Base-by-base conservation (phyloP, 2,113 vertebrate species). In the Hyperopisus bebe region DNA sequence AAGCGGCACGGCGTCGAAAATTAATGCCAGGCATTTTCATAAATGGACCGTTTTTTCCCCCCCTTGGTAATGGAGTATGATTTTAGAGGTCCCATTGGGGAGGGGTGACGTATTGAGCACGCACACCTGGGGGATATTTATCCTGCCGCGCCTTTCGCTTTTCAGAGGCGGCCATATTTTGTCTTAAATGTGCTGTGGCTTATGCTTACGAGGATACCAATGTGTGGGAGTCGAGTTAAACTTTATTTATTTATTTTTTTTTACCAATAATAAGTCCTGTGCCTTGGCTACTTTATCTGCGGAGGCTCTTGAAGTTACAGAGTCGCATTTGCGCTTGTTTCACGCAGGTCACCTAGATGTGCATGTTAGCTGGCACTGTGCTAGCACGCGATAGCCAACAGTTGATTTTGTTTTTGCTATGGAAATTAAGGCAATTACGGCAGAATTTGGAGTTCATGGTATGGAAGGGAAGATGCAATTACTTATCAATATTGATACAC, bases 1-100 rank as follows among this genome's bases (percentile, higher is more conserved):
- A 87, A 87, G n/a, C n/a, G 19, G 13, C 13, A 0, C 85, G 35
- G 13, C 5, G 31, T 51, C 7, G 48, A 53, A 53, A 87, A 53
- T 53, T 53, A 87, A 53, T 53, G 48, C 48, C 27, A 19, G 27
- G 31, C 47, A 39, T 87, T 53, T 87, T 17, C 48, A 48, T 48
- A 48, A 48, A 85, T 47, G 82, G 42, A 85, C 82, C 24, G 19
- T 87, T 90, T 90, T 48, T 70, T 9, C 19, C 88, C 88, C 27
- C 89, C 84, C 77, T 86, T 80, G 89, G 91, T 93, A 93, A 93
- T 93, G 92, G 90, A 92, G 83, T 87, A 91, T 53, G 90, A 90
- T 92, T 93, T 92, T 92, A 92, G 92, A 90, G 77, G 89, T 83
- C 88, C 85, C 88, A 50, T 62, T 82, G n/a, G 82, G 88, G 87